Conservation (phyloP, 2,113 vertebrate species). For the Notiomystis cincta region DNA sequence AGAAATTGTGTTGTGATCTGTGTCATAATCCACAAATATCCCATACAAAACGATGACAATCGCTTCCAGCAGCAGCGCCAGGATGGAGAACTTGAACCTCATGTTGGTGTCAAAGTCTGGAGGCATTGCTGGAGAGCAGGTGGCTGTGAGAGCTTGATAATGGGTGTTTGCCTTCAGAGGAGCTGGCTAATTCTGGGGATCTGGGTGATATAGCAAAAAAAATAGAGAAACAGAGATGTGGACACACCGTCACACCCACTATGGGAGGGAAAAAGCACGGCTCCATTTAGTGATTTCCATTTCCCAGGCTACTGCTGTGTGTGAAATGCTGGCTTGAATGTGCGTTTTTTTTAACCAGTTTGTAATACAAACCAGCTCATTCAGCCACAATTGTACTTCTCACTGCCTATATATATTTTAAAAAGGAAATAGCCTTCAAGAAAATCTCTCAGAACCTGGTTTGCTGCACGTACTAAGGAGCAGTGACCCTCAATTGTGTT, state of each 20-base stretch:
- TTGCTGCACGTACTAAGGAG: background rate
- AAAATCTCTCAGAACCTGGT: background rate
- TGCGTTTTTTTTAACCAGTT: background rate
- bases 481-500: accelerated
- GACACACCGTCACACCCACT: constrained; percentile 56
- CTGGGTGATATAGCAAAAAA: constrained; percentile 68
- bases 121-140: constrained; percentile 63
- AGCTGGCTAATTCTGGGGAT: constrained; percentile 29
- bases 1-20: background rate
- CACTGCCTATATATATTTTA: background rate
- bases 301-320: background rate
- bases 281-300: background rate
- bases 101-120: constrained; percentile 81
- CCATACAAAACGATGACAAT: constrained; percentile 83
- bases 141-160: constrained; percentile 71
- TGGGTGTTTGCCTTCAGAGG: constrained; percentile 63
- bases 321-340: background rate
- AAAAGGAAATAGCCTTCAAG: background rate
- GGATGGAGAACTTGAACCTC: constrained; percentile 84
- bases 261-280: background rate
- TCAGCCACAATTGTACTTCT: background rate
- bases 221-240: background rate
- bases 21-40: constrained; percentile 77
- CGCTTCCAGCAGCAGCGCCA: constrained; percentile 82
- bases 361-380: background rate